Conservation (phyloP, 2,888 invertebrate genomes). For the Phyto melanocephala region DNA sequence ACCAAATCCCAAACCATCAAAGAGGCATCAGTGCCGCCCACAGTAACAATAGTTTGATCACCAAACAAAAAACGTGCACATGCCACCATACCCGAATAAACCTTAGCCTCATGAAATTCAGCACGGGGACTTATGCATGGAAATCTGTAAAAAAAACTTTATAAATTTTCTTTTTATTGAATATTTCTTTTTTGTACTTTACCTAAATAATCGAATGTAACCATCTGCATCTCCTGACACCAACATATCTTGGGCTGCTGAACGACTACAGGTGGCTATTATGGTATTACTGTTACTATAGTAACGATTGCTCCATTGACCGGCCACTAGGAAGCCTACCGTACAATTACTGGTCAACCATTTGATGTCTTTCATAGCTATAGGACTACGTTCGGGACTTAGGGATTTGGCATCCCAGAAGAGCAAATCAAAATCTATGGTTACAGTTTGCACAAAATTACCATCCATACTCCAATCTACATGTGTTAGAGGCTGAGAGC, state of each 20-base stretch:
- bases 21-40: constrained; percentile 92
- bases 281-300: constrained; percentile 92
- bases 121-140: constrained; percentile 92
- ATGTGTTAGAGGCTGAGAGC: constrained; percentile 90
- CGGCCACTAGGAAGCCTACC: constrained; percentile 91
- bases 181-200: constrained; percentile 48
- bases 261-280: constrained; percentile 88
- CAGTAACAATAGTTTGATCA: constrained; percentile 90
- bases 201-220: constrained; percentile 90
- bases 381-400: constrained; percentile 91
- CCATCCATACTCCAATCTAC: constrained; percentile 96
- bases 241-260: constrained; percentile 90
- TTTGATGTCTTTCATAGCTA: constrained; percentile 94
- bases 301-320: constrained; percentile 94
- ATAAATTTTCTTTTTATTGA: neutral
- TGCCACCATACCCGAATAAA: constrained; percentile 90
- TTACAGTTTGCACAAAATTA: constrained; percentile 91
- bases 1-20: constrained; percentile 94
- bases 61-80: constrained; percentile 91
- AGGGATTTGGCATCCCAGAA: constrained; percentile 95
- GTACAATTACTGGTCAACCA: constrained; percentile 93
- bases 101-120: constrained; percentile 92
- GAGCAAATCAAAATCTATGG: constrained; percentile 92
- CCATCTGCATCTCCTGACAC: constrained; percentile 94
- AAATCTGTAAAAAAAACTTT: constrained; percentile 80